A percentile compares a stretch with the other conserved stretches of the same genome.
phyloP scores from a whole-genome alignment of 2,888 invertebrate genomes.

The Asteroscopus sphinx region DNA sequence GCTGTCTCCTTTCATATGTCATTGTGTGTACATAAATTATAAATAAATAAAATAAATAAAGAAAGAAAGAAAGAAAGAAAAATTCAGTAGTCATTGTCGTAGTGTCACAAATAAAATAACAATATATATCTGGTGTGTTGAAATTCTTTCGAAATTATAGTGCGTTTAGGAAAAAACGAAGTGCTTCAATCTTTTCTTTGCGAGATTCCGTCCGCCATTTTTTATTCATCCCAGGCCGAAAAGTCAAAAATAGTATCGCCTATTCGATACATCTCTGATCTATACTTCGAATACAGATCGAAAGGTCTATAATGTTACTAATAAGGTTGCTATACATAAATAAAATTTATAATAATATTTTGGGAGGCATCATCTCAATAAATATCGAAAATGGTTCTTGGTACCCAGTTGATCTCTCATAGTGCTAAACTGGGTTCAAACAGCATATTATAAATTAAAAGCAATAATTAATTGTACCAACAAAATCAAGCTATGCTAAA shows the following conservation, averaged over 20 bases:
- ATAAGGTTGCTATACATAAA: conserved; percentile 56
- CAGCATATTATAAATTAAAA: conserved; percentile 10
- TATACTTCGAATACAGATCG: conserved; percentile 41
- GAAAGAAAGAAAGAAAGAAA: too few species aligned
- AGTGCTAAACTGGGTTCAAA: conserved; percentile 25
- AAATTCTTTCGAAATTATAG: too few species aligned
- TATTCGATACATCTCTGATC: conserved; percentile 35
- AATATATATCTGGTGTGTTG: too few species aligned
- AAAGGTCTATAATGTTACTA: conserved; percentile 52
- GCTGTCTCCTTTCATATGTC: too few species aligned
- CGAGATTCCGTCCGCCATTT: too few species aligned
- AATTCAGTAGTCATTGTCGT: too few species aligned
- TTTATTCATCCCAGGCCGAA: too few species aligned
- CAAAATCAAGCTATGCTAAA: conserved; percentile 4
- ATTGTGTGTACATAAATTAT: too few species aligned
- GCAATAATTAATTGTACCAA: conserved; percentile 42
- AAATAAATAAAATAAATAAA: too few species aligned
- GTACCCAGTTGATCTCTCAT: conserved; percentile 31
- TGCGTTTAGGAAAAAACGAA: too few species aligned
- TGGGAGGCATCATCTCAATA: conserved; percentile 61
- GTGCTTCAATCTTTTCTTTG: too few species aligned
- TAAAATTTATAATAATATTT: conserved; percentile 52
- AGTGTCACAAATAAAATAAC: too few species aligned
- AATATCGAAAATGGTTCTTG: conserved; percentile 14
- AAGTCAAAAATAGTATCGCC: conserved; percentile 3